Conservation (phyloP, 2,888 invertebrate species). For the Microplitis deprimator region DNA sequence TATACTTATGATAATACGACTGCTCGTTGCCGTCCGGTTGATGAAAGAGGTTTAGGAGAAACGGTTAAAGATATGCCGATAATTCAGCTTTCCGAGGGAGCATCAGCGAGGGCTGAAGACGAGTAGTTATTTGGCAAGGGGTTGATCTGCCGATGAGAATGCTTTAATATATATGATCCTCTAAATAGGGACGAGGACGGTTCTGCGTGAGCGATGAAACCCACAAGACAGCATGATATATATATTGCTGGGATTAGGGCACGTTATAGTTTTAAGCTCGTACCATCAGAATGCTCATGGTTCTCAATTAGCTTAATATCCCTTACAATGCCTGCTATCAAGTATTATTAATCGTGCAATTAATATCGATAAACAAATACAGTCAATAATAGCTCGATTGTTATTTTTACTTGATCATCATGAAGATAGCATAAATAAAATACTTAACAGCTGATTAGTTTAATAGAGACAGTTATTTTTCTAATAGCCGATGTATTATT, state of each 20-base stretch:
- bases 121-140: conserved; percentile 55
- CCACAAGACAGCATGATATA: conserved; percentile 65
- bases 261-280: conserved; percentile 68
- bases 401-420: not conserved
- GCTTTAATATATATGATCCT: conserved; percentile 63
- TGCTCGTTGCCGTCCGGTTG: not conserved
- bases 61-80: conserved; percentile 47
- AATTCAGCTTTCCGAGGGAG: conserved; percentile 45
- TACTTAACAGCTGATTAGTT: not conserved
- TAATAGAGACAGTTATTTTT: conserved; percentile 7
- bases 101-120: conserved; percentile 43
- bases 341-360: not conserved
- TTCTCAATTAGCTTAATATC: conserved; percentile 56
- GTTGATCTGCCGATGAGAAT: conserved; percentile 63
- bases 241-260: conserved; percentile 65
- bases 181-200: conserved; percentile 63
- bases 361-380: not conserved
- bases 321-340: not conserved
- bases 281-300: conserved; percentile 60
- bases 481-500: conserved; percentile 12
- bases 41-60: not conserved
- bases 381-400: not conserved
- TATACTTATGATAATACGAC: not conserved
- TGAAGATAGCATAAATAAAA: not conserved
- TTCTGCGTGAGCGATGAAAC: conserved; percentile 64